Percentiles rank a stretch among this genome's conserved stretches.
phyloP scores from a whole-genome alignment of 2,888 invertebrate genomes.

The Junonia oenone region DNA sequence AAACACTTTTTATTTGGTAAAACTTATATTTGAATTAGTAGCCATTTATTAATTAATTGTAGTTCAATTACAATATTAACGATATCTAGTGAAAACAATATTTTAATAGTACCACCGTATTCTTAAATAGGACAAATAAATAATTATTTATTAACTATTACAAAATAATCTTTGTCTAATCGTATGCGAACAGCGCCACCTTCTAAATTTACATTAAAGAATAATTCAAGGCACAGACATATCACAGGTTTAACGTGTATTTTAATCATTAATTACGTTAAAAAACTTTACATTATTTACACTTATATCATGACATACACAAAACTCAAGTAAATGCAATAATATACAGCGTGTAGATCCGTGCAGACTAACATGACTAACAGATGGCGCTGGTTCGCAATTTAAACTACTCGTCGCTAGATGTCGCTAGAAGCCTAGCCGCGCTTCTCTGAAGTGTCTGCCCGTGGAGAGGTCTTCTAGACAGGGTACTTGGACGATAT shows the following conservation, averaged over 20 bases:
- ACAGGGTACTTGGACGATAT: slow-evolving; percentile 87
- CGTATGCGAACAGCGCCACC: slow-evolving; percentile 56
- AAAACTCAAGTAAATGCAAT: slow-evolving; percentile 36
- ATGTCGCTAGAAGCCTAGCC: slow-evolving; percentile 69
- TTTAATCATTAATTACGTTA: slow-evolving; percentile 36
- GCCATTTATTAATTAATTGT: slow-evolving; percentile 12
- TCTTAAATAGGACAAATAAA: slow-evolving; percentile 28
- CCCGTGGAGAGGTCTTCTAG: slow-evolving; percentile 78
- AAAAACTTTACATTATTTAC: slow-evolving; percentile 35
- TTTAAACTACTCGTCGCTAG: slow-evolving; percentile 44
- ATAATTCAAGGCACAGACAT: slow-evolving; percentile 72
- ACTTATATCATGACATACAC: slow-evolving; percentile 28
- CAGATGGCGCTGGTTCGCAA: slow-evolving; percentile 56
- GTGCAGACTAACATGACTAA: slow-evolving; percentile 45
- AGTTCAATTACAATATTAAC: slow-evolving; percentile 15
- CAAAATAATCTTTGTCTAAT: slow-evolving; percentile 24
- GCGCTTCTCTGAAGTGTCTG: slow-evolving; percentile 70
- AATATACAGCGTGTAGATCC: slow-evolving; percentile 42
- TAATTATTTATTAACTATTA: slow-evolving; percentile 26
- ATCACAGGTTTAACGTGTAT: slow-evolving; percentile 72
- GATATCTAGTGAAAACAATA: slow-evolving; percentile 5
- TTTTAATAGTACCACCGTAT: slow-evolving; percentile 10
- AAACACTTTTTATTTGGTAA: slow-evolving; percentile 15
- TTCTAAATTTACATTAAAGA: slow-evolving; percentile 45
- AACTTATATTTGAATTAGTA: slow-evolving; percentile 20